Percentiles rank a stretch among this genome's conserved stretches.
Evolutionary conservation across 1,140 invertebrate genomes (phyloP).

Genomic region (Uloborus diversus): DNA sequence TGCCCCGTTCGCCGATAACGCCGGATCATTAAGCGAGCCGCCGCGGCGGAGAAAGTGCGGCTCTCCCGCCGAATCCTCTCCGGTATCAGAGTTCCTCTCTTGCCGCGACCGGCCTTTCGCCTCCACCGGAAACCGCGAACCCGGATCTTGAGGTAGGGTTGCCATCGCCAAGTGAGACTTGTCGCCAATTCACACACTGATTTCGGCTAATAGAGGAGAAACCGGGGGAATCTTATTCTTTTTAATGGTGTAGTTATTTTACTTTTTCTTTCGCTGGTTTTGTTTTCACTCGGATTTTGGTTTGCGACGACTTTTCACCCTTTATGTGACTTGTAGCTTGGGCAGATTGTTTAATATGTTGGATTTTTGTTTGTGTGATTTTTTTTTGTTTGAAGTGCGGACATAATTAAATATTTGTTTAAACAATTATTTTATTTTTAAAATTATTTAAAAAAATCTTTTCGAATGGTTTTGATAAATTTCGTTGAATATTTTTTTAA

Average conservation of each 20-base stretch:
- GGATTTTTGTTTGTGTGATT: no score
- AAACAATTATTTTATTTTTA: no score
- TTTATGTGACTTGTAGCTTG: no score
- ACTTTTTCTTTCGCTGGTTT: not conserved
- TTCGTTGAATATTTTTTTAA: no score
- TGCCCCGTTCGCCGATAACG: conserved; percentile 4
- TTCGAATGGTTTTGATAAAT: no score
- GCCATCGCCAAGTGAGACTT: conserved; percentile 4
- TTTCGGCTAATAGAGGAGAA: not conserved
- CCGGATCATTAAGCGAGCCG: not conserved
- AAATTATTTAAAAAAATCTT: no score
- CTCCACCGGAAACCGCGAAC: conserved; percentile 12
- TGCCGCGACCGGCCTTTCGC: not conserved
- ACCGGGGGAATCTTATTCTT: no score
- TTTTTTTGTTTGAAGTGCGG: no score
- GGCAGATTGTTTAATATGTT: no score
- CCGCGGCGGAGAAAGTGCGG: not conserved
- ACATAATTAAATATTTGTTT: no score
- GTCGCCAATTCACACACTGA: not conserved
- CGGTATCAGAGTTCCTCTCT: not conserved
- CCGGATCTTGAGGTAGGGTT: not conserved
- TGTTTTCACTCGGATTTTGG: conserved; percentile 1
- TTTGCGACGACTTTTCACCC: no score
- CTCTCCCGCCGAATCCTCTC: not conserved
- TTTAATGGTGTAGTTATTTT: conserved; percentile 9